Percentiles rank a stretch among this genome's conserved stretches.
These are phyloP conservation scores for Sinotaia quadrata DNA, from an alignment of 2,888 invertebrate genomes.

Conservation along the genomic window DNA sequence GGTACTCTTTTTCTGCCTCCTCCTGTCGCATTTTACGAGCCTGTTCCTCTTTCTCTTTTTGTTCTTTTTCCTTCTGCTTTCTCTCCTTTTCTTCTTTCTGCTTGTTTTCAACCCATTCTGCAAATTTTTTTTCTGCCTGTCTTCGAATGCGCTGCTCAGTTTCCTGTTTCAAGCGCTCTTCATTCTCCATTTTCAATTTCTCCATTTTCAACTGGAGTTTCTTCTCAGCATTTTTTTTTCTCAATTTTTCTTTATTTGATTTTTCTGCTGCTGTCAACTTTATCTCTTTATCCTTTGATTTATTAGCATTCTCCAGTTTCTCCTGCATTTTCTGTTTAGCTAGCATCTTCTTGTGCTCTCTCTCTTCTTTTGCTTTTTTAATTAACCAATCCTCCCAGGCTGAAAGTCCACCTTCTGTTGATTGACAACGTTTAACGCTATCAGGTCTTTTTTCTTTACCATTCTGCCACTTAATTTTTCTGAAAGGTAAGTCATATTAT, in stretches of 20 bases:
- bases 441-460: background rate
- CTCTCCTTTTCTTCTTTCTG: constrained; percentile 49
- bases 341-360: constrained; percentile 43
- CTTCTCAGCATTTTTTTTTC: constrained; percentile 51
- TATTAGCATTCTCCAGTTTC: constrained; percentile 44
- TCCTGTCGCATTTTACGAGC: constrained; percentile 46
- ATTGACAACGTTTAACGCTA: constrained; percentile 20
- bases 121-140: constrained; percentile 44
- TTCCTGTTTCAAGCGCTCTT: constrained; percentile 37
- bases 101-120: constrained; percentile 45
- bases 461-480: constrained; percentile 24
- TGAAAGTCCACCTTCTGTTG: constrained; percentile 46
- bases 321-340: constrained; percentile 47
- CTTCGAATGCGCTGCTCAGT: constrained; percentile 36
- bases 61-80: constrained; percentile 51
- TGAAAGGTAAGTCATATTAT: no score
- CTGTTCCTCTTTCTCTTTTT: constrained; percentile 50
- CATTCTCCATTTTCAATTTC: constrained; percentile 32
- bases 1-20: constrained; percentile 54
- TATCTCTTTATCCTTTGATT: constrained; percentile 51
- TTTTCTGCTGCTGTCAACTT: constrained; percentile 50
- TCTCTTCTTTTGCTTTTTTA: constrained; percentile 60
- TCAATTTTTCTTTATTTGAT: constrained; percentile 55
- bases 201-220: constrained; percentile 39
- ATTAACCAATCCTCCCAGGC: constrained; percentile 68